phyloP scores from a whole-genome alignment of 2,797 vertebrate genomes.

The Furcifer pardalis region DNA sequence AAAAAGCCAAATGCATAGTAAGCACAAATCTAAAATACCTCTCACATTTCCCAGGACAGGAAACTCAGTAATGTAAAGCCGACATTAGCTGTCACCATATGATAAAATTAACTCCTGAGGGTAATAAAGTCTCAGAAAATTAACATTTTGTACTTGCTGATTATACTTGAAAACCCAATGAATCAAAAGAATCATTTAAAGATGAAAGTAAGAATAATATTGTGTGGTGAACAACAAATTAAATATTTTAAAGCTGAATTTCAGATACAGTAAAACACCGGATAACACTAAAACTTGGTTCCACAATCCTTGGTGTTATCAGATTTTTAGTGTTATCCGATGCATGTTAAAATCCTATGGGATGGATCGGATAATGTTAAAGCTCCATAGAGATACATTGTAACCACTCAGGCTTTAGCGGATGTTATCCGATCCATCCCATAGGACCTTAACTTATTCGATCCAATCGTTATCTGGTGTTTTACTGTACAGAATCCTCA shows the following conservation, averaged over 20 bases:
- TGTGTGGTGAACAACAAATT: conserved; percentile 38
- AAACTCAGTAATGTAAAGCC: conserved; percentile 60
- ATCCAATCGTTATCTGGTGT: too few species aligned
- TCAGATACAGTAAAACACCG: too few species aligned
- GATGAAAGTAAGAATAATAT: conserved; percentile 36
- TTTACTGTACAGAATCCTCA: background rate
- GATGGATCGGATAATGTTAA: too few species aligned
- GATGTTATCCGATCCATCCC: too few species aligned
- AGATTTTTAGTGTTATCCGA: too few species aligned
- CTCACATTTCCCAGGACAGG: conserved; percentile 62
- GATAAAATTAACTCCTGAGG: conserved; percentile 58
- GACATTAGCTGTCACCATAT: conserved; percentile 65
- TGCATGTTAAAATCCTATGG: too few species aligned
- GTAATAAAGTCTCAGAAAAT: conserved; percentile 45
- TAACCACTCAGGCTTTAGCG: too few species aligned
- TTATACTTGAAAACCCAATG: conserved; percentile 5
- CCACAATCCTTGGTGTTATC: too few species aligned
- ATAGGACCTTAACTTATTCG: too few species aligned
- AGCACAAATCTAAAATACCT: conserved; percentile 58
- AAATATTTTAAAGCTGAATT: background rate
- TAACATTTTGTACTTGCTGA: conserved; percentile 43
- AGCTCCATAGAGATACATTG: too few species aligned
- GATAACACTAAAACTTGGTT: too few species aligned
- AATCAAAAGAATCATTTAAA: conserved; percentile 32
- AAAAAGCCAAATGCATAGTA: conserved; percentile 36